A percentile compares a stretch with the other conserved stretches of the same genome.
Evolutionary conservation across 2,797 vertebrate species (phyloP).

Genomic region (Aplochiton taeniatus): DNA sequence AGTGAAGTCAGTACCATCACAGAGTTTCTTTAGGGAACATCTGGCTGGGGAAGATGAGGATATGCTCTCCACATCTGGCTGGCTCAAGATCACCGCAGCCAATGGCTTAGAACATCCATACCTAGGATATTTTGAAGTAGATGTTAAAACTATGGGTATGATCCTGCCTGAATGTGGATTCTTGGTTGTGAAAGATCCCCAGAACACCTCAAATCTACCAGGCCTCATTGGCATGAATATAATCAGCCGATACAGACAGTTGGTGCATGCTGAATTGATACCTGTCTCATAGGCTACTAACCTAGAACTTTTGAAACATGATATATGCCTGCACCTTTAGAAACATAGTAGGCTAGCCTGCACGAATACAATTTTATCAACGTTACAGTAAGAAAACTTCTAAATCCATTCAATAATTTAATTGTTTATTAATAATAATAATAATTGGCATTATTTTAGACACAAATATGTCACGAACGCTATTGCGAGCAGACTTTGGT

Average conservation of each 20-base stretch:
- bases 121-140: slow-evolving; percentile 21
- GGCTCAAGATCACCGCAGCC: slow-evolving; percentile 24
- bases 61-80: slow-evolving; percentile 19
- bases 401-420: no score
- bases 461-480: no score
- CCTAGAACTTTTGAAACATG: no score
- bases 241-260: slow-evolving; percentile 14
- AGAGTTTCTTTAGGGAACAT: slow-evolving; percentile 20
- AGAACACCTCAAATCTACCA: slow-evolving; percentile 1
- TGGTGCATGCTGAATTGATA: slow-evolving; percentile 16
- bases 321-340: no score
- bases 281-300: no score
- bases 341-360: no score
- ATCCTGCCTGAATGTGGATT: slow-evolving; percentile 18
- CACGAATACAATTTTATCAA: no score
- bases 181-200: slow-evolving; percentile 7
- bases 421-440: no score
- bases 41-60: slow-evolving; percentile 13
- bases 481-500: no score
- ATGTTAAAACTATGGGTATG: slow-evolving; percentile 13
- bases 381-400: no score
- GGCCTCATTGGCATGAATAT: slow-evolving; percentile 27
- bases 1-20: no score
- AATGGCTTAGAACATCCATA: slow-evolving; percentile 22
- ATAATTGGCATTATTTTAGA: no score